phyloP scores from a whole-genome alignment of 2,797 vertebrate genomes.

The Ciconia nigra region DNA sequence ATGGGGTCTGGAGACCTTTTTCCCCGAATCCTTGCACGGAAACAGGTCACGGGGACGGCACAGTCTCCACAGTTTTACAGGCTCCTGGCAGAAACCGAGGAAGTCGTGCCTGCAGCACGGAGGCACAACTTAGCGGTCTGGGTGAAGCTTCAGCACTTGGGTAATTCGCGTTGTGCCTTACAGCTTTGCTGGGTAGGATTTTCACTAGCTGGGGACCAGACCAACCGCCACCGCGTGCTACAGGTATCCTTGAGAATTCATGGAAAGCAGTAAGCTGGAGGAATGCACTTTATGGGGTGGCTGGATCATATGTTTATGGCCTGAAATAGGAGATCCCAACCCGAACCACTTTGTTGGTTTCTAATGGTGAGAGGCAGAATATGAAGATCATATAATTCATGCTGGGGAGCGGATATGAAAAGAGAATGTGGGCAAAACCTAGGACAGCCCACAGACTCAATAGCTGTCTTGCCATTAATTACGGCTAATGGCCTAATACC shows the following conservation, averaged over 20 bases:
- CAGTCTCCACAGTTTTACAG: neutral
- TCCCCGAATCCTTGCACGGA: neutral
- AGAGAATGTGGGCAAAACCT: neutral
- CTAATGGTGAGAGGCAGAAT: neutral
- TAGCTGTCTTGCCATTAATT: neutral
- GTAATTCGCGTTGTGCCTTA: fast-evolving
- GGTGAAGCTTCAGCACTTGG: neutral
- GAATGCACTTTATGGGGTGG: conserved; percentile 2
- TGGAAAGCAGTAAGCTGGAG: neutral
- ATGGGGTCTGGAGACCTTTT: neutral
- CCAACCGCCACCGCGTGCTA: fast-evolving
- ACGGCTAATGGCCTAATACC: neutral
- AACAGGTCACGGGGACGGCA: neutral
- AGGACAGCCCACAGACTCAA: neutral
- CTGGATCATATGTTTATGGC: neutral
- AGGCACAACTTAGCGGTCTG: neutral
- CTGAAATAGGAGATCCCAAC: conserved; percentile 34
- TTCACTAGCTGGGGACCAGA: neutral
- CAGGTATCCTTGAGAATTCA: neutral
- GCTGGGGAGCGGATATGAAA: neutral
- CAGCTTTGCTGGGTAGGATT: neutral
- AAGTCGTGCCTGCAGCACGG: neutral
- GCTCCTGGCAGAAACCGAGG: neutral
- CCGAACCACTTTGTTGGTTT: neutral
- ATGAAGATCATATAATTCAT: neutral